Evolutionary conservation across 2,113 vertebrate genomes (phyloP).

Genomic region (Diadophis punctatus): DNA sequence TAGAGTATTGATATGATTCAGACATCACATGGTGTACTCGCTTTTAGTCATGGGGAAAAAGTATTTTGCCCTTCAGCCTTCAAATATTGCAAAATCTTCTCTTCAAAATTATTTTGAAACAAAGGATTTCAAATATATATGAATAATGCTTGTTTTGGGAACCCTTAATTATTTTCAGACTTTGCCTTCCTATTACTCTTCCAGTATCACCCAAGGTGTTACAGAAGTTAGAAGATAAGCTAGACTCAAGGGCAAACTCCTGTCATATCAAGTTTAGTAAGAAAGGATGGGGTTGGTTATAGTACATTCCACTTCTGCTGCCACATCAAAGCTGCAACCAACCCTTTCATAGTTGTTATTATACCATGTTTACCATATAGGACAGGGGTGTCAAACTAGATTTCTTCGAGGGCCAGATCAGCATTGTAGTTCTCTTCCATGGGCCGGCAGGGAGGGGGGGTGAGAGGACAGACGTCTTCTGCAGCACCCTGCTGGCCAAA

Average conservation of each 20-base stretch:
- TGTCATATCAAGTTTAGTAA: not conserved
- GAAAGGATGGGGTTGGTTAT: not conserved
- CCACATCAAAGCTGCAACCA: not conserved
- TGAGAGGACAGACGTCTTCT: too few species aligned
- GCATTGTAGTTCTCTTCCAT: too few species aligned
- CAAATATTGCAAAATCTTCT: not conserved
- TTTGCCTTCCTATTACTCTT: not conserved
- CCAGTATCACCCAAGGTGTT: not conserved
- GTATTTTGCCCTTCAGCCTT: not conserved
- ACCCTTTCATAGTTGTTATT: not conserved
- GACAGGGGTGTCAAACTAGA: too few species aligned
- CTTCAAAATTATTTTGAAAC: not conserved
- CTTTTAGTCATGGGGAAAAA: not conserved
- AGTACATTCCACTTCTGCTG: not conserved
- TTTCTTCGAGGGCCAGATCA: too few species aligned
- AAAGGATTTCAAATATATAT: not conserved
- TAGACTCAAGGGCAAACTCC: not conserved
- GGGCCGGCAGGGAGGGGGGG: too few species aligned
- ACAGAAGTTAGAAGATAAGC: not conserved
- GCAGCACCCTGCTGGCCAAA: too few species aligned
- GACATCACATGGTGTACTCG: not conserved
- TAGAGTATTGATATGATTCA: not conserved
- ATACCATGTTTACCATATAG: not conserved
- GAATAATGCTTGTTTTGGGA: not conserved
- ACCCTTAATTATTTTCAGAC: not conserved